Percentiles rank a stretch among this genome's conserved stretches.
phyloP scores from a whole-genome alignment of 2,113 vertebrate species.

The Gobio gobio region DNA sequence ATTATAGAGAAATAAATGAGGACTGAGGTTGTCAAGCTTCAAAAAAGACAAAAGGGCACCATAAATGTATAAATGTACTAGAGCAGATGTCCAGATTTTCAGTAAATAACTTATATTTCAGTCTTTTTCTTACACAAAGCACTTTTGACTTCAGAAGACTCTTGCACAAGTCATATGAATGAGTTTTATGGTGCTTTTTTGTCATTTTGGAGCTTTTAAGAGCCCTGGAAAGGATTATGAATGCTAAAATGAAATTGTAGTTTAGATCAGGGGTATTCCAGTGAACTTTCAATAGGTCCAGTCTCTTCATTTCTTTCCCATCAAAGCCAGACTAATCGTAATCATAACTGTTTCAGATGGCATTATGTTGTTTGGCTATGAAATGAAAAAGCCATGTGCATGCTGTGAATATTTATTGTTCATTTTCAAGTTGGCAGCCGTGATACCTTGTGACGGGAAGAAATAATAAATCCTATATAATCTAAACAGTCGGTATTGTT shows the following conservation, averaged over 20 bases:
- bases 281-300: not conserved
- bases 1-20: not conserved
- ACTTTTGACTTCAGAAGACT: not conserved
- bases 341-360: not conserved
- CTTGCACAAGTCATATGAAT: not conserved
- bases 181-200: not conserved
- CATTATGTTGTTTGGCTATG: not conserved
- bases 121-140: not conserved
- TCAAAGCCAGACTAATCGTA: not conserved
- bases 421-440: constrained; percentile 7
- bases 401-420: not conserved
- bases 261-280: not conserved
- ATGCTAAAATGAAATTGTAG: not conserved
- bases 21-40: not conserved
- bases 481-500: not conserved
- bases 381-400: not conserved
- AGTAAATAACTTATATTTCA: not conserved
- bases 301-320: not conserved
- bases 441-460: not conserved
- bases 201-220: not conserved
- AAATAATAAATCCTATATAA: not conserved
- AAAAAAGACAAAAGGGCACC: not conserved
- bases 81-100: not conserved
- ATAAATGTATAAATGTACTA: not conserved
- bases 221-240: not conserved